Evolutionary conservation across 2,888 invertebrate genomes (phyloP).

Genomic region (Zonitis immaculata): DNA sequence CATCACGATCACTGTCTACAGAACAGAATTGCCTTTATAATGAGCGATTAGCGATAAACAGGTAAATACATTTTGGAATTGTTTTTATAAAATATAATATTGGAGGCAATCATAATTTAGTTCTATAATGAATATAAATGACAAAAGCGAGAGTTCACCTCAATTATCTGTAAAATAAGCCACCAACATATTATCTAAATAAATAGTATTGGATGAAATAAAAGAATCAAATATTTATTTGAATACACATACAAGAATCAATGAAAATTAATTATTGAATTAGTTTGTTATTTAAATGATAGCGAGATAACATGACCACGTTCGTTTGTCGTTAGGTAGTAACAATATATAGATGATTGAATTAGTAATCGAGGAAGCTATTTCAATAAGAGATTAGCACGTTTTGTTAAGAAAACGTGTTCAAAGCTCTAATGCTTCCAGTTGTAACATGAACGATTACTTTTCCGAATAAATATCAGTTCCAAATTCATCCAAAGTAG

Average conservation of each 20-base stretch:
- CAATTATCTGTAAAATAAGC: slow-evolving; percentile 31
- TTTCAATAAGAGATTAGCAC: slow-evolving; percentile 27
- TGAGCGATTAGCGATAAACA: too few relatives aligned
- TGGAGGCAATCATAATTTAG: too few relatives aligned
- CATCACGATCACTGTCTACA: too few relatives aligned
- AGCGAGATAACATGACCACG: background rate
- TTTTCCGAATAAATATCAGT: slow-evolving; percentile 37
- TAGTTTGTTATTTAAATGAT: background rate
- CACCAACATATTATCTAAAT: slow-evolving; percentile 19
- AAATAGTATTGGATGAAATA: background rate
- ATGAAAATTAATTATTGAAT: background rate
- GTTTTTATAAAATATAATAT: too few relatives aligned
- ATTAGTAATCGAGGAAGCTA: slow-evolving; percentile 18
- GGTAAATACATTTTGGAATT: too few relatives aligned
- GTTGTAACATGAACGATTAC: slow-evolving; percentile 35
- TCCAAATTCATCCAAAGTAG: slow-evolving; percentile 27
- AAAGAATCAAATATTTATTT: slow-evolving; percentile 4
- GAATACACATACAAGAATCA: too few relatives aligned
- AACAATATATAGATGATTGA: slow-evolving; percentile 19
- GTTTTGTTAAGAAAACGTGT: slow-evolving; percentile 37
- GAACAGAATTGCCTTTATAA: too few relatives aligned
- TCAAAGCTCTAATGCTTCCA: slow-evolving; percentile 33
- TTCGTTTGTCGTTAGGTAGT: background rate
- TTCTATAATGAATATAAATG: slow-evolving; percentile 34
- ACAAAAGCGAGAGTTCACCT: slow-evolving; percentile 31